These are phyloP conservation scores for Hephaestus fuliginosus DNA, from an alignment of 2,797 vertebrate species.

Conservation along the genomic window DNA sequence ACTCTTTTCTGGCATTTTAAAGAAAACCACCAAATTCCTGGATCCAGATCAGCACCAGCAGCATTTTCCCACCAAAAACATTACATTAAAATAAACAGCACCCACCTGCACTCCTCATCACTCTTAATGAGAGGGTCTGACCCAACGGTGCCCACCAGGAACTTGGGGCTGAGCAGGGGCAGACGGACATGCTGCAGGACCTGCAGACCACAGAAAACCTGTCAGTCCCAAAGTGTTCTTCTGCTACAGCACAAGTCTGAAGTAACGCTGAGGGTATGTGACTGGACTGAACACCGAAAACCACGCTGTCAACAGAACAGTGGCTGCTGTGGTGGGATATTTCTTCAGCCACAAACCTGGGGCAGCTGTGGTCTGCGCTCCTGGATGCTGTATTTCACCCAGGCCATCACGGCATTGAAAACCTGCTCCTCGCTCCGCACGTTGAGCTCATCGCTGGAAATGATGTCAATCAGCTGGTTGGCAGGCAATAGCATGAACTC, in stretches of 20 bases:
- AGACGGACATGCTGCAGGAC: conserved; percentile 97
- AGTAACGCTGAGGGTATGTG: neutral
- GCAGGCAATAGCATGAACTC: conserved; percentile 99
- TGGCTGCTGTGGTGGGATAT: fast-evolving
- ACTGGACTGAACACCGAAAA: neutral
- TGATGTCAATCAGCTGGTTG: conserved; percentile 99
- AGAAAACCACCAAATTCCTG: neutral
- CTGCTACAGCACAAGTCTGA: neutral
- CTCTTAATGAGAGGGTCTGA: conserved; percentile 99
- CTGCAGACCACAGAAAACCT: conserved; percentile 71
- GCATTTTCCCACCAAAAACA: neutral
- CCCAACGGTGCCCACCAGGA: conserved; percentile 97
- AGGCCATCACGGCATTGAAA: conserved; percentile 98
- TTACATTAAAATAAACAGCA: neutral
- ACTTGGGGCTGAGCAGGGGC: conserved; percentile 97
- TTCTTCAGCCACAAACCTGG: conserved; percentile 85
- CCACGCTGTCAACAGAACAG: neutral
- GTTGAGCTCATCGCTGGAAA: conserved; percentile 99
- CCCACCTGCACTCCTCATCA: conserved; percentile 97
- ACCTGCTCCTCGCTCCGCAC: conserved; percentile 99
- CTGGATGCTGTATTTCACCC: conserved; percentile 99
- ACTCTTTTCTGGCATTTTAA: neutral
- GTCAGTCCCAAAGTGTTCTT: neutral
- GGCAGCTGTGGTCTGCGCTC: conserved; percentile 96
- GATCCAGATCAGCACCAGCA: neutral